Percentiles rank a stretch among this genome's conserved stretches.
Evolutionary conservation across 1,140 invertebrate genomes (phyloP).

Genomic region (Nautilus pompilius): DNA sequence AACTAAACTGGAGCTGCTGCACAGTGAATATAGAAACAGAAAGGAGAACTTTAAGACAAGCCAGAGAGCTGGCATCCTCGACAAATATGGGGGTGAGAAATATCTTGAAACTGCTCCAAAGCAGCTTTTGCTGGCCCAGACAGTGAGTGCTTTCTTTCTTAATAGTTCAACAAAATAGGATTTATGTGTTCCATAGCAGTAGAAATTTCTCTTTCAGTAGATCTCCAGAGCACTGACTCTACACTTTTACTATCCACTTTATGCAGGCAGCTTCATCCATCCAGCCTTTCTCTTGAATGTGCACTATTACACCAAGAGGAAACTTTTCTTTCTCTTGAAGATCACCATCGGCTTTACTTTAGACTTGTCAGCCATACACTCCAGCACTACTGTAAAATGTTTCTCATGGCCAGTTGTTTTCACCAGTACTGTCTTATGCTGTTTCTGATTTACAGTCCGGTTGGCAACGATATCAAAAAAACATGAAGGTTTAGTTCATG

Average conservation of each 20-base stretch:
- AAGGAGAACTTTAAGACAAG: slow-evolving; percentile 80
- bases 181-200: no score
- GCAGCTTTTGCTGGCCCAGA: slow-evolving; percentile 86
- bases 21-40: slow-evolving; percentile 86
- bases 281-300: slow-evolving; percentile 30
- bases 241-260: no score
- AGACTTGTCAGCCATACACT: slow-evolving; percentile 24
- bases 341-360: slow-evolving; percentile 33
- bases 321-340: slow-evolving; percentile 32
- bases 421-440: no score
- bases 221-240: no score
- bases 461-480: no score
- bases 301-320: slow-evolving; percentile 12
- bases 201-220: no score
- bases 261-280: slow-evolving; percentile 35
- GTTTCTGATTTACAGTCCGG: no score
- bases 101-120: slow-evolving; percentile 83
- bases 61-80: slow-evolving; percentile 73
- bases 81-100: slow-evolving; percentile 88
- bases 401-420: slow-evolving; percentile 33
- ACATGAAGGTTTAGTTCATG: no score
- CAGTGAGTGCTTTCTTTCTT: slow-evolving; percentile 50
- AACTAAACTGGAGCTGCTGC: slow-evolving; percentile 89
- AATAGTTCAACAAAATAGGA: neutral
- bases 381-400: slow-evolving; percentile 33